Percentiles rank a stretch among this genome's conserved stretches.
These are phyloP conservation scores for Phortica okadai DNA, from an alignment of 2,888 invertebrate genomes.

Conservation along the genomic window DNA sequence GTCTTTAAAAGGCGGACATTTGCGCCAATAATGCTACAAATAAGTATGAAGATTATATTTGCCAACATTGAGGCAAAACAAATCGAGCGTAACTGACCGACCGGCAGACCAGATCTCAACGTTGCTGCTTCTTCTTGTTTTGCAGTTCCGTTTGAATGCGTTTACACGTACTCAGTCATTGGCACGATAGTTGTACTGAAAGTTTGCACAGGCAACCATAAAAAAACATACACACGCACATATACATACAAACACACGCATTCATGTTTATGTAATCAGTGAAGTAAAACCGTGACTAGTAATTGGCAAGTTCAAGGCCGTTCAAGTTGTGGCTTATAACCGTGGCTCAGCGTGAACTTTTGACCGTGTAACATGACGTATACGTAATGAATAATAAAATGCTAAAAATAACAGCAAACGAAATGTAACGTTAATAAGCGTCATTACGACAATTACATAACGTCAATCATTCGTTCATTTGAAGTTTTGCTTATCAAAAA, in stretches of 20 bases:
- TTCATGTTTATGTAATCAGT: not conserved
- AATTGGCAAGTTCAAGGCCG: conserved; percentile 24
- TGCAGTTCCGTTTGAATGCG: conserved; percentile 21
- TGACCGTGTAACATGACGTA: conserved; percentile 17
- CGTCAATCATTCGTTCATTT: not conserved
- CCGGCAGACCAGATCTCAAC: not conserved
- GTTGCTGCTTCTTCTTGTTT: not conserved
- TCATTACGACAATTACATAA: not conserved
- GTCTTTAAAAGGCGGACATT: not conserved
- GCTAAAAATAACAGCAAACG: not conserved
- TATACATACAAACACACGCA: no score
- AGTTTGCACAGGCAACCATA: not conserved
- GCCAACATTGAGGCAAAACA: not conserved
- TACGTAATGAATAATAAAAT: not conserved
- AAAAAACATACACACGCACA: not conserved
- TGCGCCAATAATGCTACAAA: not conserved
- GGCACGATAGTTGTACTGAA: not conserved
- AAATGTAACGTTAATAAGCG: not conserved
- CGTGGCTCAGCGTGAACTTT: not conserved
- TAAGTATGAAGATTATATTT: not conserved
- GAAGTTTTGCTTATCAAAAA: not conserved
- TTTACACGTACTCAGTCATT: not conserved
- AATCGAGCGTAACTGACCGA: conserved; percentile 20
- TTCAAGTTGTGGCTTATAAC: not conserved
- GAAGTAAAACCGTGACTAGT: not conserved